Percentiles rank a stretch among this genome's conserved stretches.
Evolutionary conservation across 2,888 invertebrate species (phyloP).

Genomic region (Parelbella ahira): DNA sequence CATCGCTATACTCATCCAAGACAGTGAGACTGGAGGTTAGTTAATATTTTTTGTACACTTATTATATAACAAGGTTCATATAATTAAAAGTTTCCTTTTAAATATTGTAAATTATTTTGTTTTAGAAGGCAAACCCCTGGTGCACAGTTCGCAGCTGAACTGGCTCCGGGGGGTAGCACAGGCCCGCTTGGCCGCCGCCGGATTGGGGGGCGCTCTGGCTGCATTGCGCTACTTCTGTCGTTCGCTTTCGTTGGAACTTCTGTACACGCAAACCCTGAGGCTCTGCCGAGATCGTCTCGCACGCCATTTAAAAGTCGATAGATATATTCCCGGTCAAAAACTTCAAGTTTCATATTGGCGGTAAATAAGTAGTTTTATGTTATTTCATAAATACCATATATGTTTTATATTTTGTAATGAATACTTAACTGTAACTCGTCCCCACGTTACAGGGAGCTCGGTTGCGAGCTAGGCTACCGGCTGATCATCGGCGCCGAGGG

Average conservation of each 20-base stretch:
- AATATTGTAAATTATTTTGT: too few relatives aligned
- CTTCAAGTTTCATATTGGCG: constrained; percentile 98
- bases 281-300: constrained; percentile 93
- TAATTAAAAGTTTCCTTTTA: too few relatives aligned
- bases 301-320: constrained; percentile 93
- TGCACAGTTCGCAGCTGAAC: constrained; percentile 95
- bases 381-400: too few relatives aligned
- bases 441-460: constrained; percentile 83
- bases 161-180: constrained; percentile 97
- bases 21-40: constrained; percentile 95
- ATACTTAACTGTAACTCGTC: too few relatives aligned
- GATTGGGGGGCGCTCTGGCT: constrained; percentile 85
- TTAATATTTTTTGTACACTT: constrained; percentile 14
- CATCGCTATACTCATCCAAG: constrained; percentile 97
- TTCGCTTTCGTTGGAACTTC: constrained; percentile 93
- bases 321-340: constrained; percentile 93
- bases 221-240: constrained; percentile 95
- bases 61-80: too few relatives aligned
- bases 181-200: constrained; percentile 88
- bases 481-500: constrained; percentile 93
- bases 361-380: too few relatives aligned
- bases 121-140: constrained; percentile 95
- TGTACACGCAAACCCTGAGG: constrained; percentile 93
- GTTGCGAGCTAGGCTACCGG: constrained; percentile 93
- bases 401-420: too few relatives aligned